Evolutionary conservation across 2,113 vertebrate genomes (phyloP), one percentile per base, ranked within the genome.

Genomic region (Percina caprodes): DNA sequence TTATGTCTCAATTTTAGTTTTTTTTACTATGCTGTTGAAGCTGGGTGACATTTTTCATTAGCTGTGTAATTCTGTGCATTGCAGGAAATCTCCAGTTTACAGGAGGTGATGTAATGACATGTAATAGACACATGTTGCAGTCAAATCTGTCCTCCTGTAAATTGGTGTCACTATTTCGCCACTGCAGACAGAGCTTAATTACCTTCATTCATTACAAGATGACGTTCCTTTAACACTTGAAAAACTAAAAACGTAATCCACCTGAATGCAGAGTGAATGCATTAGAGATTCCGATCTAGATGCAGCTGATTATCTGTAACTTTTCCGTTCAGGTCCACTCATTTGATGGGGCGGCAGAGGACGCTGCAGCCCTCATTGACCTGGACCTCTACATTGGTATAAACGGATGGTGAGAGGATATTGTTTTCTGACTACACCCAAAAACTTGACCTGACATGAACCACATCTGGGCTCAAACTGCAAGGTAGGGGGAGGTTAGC

Each of bases 371-470:
- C 19, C 73, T 99, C 63, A 67, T 95, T 3, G 97, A 97, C 68
- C 73, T 99, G 80, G 96, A 96, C 88, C 96, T 99, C 21, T 98
- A 97, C 45, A 97, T 99, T 54, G 98, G 98, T 35, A 97, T 99
- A 84, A 99, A 99, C 84, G 98, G 98, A 88, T 99, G 98, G 98
- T 99, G 92, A 92, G 97, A 89, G 76, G 46, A 60, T 59, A 42
- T 35, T 30, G 6, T 42, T 42, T 45, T 46, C 11, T 0, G 13
- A 5, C 12, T 63, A n/a, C 45, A 63, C 35, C 35, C 4, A 5
- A n/a, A 35, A 19, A 61, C 33, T 11, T 3, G 7, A 60, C 15
- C 26, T 12, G 56, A 30, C 56, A 13, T 58, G 18, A 39, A 61
- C 59, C 6, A 45, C 21, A 42, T 39, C 3, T 39, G 33, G 18